Percentiles rank a stretch among this genome's conserved stretches.
Evolutionary conservation across 2,888 invertebrate species (phyloP).

Genomic region (Biston betularia): DNA sequence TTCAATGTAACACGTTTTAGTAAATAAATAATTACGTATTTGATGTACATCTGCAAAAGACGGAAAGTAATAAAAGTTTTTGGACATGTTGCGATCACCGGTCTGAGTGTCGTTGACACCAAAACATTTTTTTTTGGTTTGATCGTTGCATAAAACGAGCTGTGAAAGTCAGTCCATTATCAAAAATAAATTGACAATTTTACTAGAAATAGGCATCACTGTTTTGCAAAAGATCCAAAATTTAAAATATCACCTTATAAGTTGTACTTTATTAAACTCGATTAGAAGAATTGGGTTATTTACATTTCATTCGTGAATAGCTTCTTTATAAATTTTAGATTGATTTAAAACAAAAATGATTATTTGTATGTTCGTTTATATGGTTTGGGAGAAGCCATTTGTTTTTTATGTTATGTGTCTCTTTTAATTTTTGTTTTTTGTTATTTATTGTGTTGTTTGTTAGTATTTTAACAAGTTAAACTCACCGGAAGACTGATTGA

Average conservation of each 20-base stretch:
- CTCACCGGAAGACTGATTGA: no score
- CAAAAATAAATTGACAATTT: conserved; percentile 8
- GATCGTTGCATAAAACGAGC: conserved; percentile 18
- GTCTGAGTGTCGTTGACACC: conserved; percentile 27
- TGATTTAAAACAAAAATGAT: no score
- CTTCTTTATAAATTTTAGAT: background rate
- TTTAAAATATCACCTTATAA: background rate
- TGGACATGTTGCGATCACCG: conserved; percentile 8
- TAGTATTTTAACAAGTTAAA: no score
- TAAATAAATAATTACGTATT: no score
- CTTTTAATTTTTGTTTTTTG: no score
- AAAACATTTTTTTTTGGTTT: conserved; percentile 15
- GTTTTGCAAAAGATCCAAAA: conserved; percentile 12
- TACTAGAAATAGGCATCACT: conserved; percentile 12
- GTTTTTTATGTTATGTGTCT: no score
- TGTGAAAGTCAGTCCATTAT: conserved; percentile 22
- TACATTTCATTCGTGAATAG: background rate
- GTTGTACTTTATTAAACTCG: background rate
- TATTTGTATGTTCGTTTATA: no score
- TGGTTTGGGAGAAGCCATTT: no score
- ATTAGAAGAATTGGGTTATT: background rate
- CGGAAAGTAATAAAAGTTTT: conserved; percentile 10
- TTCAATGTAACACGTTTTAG: no score
- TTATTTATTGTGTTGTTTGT: no score
- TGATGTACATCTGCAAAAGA: background rate